Evolutionary conservation across 2,888 invertebrate species (phyloP), one percentile per base, ranked within the genome.

Genomic region (Leistus spinibarbis): DNA sequence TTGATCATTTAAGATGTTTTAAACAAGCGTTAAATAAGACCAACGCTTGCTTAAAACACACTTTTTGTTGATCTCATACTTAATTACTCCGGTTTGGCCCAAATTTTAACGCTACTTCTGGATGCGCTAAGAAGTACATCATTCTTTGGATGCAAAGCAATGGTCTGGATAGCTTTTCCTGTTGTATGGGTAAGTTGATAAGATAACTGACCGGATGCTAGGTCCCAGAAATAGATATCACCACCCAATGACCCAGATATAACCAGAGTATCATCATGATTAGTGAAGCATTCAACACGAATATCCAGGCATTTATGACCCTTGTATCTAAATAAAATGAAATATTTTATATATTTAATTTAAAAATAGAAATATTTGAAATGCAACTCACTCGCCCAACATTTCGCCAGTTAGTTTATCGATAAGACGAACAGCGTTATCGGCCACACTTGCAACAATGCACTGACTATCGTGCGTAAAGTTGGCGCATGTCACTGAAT

Each of bases 391-490:
- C 87, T 93, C 92, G 19, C 91, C 89, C 0, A 95, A 85, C 77
- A 94, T 84, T 81, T 94, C 92, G 9, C 96, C 97, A 5, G 91
- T 90, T 76, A 91, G 91, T 86, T 96, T 98, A 84, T 99, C 99
- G 79, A 99, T 89, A 67, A 99, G 87, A 81, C 94, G 91, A 0
- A 99, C 87, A 0, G 90, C 89, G 79, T 91, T 93, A 84, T 98
- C 96, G 4, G 95, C 90, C 79, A 96, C 94, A 79, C 96, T 94
- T 0, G 92, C 89, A 17, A 99, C 87, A 76, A 95, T 88, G 82
- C 99, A 99, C 82, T 98, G 98, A 0, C 95, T 95, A 84, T 99
- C 99, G 79, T 93, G 91, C 0, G 98, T 97, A 79, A 98, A 90
- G 77, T 89, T 91, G 0, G 94, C 93, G 82, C 91, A 94, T 0